A percentile compares a stretch with the other conserved stretches of the same genome.
phyloP scores from a whole-genome alignment of 2,797 vertebrate genomes.

The Heteromormyrus szaboi region DNA sequence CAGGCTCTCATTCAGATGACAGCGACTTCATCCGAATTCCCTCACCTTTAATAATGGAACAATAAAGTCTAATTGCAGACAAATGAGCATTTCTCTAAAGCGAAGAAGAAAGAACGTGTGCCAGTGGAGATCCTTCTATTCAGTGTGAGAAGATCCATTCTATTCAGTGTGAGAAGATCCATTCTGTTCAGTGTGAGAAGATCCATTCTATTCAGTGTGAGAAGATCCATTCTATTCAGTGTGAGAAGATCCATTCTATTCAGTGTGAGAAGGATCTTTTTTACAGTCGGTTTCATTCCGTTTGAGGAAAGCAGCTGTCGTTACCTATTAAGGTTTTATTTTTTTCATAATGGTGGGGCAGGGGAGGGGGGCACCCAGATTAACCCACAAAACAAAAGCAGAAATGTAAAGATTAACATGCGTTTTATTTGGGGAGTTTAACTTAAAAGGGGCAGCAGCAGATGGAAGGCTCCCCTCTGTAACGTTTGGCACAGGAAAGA shows the following conservation, averaged over 20 bases:
- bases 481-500: not conserved
- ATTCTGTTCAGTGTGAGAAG: not conserved
- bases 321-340: not conserved
- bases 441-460: not conserved
- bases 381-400: not conserved
- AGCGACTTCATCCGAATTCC: not conserved
- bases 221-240: no score
- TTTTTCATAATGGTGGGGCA: not conserved
- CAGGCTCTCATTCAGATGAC: not conserved
- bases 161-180: not conserved
- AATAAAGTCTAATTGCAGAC: not conserved
- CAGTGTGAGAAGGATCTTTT: not conserved
- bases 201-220: not conserved
- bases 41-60: not conserved
- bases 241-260: not conserved
- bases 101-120: not conserved
- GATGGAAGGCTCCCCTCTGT: not conserved
- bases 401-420: not conserved
- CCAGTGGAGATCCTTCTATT: not conserved
- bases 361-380: not conserved
- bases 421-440: constrained; percentile 11
- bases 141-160: not conserved
- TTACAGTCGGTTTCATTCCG: not conserved
- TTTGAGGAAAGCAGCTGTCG: not conserved
- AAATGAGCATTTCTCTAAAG: not conserved